Conservation (phyloP, 2,888 invertebrate species). For the Drosophila paranaensis region DNA sequence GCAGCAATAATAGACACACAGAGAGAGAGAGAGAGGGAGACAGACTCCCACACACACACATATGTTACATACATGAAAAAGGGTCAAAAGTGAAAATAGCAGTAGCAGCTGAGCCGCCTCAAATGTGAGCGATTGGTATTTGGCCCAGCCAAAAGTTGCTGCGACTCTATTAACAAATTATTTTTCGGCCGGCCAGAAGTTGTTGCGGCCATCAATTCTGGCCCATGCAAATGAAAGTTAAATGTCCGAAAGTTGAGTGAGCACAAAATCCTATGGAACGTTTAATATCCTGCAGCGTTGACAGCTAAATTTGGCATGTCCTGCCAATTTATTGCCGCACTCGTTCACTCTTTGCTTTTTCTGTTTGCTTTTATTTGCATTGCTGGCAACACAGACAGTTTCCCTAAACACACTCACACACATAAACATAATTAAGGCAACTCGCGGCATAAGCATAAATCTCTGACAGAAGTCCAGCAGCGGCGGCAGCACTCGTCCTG, state of each 20-base stretch:
- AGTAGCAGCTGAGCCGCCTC: constrained; percentile 44
- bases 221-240: constrained; percentile 68
- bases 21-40: constrained; percentile 3
- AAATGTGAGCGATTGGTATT: constrained; percentile 51
- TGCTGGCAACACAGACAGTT: constrained; percentile 29
- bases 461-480: constrained; percentile 47
- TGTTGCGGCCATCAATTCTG: constrained; percentile 61
- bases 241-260: constrained; percentile 17
- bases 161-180: constrained; percentile 50
- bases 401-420: not conserved
- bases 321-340: constrained; percentile 14
- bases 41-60: constrained; percentile 3
- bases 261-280: constrained; percentile 70
- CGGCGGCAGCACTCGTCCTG: not conserved
- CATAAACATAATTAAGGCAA: constrained; percentile 61
- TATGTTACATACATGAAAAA: constrained; percentile 44
- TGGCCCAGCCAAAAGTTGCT: constrained; percentile 15
- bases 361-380: constrained; percentile 25
- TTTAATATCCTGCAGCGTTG: constrained; percentile 69
- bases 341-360: not conserved
- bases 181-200: constrained; percentile 12
- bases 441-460: constrained; percentile 76
- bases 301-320: constrained; percentile 50
- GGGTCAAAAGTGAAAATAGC: constrained; percentile 61
- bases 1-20: constrained; percentile 45